Evolutionary conservation across 2,888 invertebrate genomes (phyloP), one percentile per base, ranked within the genome.

Genomic region (Apamea anceps): DNA sequence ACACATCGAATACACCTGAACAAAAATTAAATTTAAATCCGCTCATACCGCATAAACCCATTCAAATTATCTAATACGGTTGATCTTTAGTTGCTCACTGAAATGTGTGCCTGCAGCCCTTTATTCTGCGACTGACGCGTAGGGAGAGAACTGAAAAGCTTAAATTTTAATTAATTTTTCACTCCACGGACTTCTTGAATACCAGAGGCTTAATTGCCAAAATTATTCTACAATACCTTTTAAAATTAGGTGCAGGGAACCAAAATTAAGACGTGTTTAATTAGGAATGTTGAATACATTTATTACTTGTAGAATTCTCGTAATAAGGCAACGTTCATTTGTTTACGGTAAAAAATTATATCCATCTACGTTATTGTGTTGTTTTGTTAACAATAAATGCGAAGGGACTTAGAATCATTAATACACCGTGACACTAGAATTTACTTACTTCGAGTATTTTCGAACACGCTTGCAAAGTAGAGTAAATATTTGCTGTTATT

Each of bases 151-250:
- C 91, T 92, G 93, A 94, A 94, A 93, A 94, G 95, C 93, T 96
- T 95, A 94, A 95, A 95, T 93, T 96, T 95, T 96, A 96, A 96
- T 96, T 96, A 96, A 96, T 96, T 96, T 96, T 96, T 96, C 95
- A 96, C 95, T 95, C 92, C 91, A 94, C 91, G 89, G 94, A 94
- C 90, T 95, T 94, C 94, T 94, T 95, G 94, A 94, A 94, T 93
- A 94, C 92, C 90, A 88, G 92, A 88, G 91, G 91, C 93, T 93
- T 95, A 95, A 95, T 95, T 95, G 94, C 94, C 94, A 93, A 95
- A 84, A 95, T 95, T 95, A 94, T 95, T 95, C 94, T 90, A 92
- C 93, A 93, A 95, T 95, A 94, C 93, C 91, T 92, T 84, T 84
- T 82, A 70, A 80, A 83, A 73, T 93, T 92, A 92, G 90, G 91